These are phyloP conservation scores for Listronotus bonariensis DNA, from an alignment of 1,140 invertebrate genomes.

Conservation along the genomic window DNA sequence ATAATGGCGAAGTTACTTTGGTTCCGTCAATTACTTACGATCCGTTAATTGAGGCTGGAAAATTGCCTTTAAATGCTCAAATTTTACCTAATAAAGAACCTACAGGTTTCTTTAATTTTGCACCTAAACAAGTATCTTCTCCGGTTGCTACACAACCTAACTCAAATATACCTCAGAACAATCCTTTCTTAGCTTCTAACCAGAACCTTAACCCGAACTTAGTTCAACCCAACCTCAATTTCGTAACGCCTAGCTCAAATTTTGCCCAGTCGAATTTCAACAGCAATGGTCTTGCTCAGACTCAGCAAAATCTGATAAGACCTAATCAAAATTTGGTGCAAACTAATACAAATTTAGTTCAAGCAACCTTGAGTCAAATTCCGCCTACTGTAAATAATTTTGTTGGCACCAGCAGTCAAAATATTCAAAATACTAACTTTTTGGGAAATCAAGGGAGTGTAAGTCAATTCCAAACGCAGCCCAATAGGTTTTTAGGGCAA, in stretches of 20 bases:
- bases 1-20: constrained; percentile 51
- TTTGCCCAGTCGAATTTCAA: no score
- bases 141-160: background rate
- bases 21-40: constrained; percentile 59
- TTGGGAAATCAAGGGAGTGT: background rate
- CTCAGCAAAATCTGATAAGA: background rate
- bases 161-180: background rate
- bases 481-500: background rate
- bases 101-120: constrained; percentile 44
- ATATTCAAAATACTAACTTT: no score
- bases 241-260: no score
- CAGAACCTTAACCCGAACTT: background rate
- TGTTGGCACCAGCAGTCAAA: no score
- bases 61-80: constrained; percentile 48
- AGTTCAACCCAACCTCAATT: no score
- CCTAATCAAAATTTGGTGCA: background rate
- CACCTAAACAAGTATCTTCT: background rate
- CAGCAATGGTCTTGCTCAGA: no score
- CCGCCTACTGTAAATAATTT: no score
- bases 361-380: no score
- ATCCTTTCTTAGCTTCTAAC: background rate
- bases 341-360: background rate
- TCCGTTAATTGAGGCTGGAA: constrained; percentile 36
- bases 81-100: constrained; percentile 49
- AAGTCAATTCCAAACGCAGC: background rate